phyloP scores from a whole-genome alignment of 53 echinoderm and acorn worm genomes.

The Zoroaster sp. region DNA sequence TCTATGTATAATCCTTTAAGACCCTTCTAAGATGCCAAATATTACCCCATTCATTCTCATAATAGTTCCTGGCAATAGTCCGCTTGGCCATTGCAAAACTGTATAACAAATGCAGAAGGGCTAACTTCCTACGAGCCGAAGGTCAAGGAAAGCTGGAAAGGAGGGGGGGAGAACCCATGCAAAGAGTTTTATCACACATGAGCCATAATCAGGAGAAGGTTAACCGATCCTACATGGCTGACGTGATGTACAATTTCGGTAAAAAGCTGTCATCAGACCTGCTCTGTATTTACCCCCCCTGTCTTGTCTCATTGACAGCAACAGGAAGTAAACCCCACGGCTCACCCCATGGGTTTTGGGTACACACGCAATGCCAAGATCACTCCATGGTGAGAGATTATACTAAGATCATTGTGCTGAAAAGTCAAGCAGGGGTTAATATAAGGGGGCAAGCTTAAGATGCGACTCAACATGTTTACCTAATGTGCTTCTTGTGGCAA shows the following conservation, averaged over 20 bases:
- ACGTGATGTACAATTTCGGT: neutral
- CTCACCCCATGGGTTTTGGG: neutral
- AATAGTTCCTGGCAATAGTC: too few relatives aligned
- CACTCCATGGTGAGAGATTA: neutral
- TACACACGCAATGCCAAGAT: constrained; percentile 1
- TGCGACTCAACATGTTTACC: neutral
- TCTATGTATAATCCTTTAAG: too few relatives aligned
- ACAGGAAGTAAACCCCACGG: neutral
- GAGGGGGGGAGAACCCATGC: neutral
- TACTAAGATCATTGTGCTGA: neutral
- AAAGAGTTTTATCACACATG: neutral
- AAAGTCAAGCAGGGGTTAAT: neutral
- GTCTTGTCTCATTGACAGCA: neutral
- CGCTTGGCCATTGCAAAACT: too few relatives aligned
- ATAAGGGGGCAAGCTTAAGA: neutral
- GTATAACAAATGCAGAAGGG: neutral
- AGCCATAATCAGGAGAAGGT: neutral
- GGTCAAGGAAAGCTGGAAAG: neutral
- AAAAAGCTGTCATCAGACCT: neutral
- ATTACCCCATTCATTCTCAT: too few relatives aligned
- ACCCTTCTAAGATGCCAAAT: too few relatives aligned
- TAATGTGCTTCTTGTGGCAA: neutral
- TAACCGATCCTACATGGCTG: neutral
- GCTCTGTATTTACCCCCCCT: neutral
- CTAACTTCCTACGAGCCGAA: neutral